Percentiles rank a stretch among this genome's conserved stretches.
These are phyloP conservation scores for Chloropsis cyanopogon DNA, from an alignment of 2,113 vertebrate genomes.

Conservation along the genomic window DNA sequence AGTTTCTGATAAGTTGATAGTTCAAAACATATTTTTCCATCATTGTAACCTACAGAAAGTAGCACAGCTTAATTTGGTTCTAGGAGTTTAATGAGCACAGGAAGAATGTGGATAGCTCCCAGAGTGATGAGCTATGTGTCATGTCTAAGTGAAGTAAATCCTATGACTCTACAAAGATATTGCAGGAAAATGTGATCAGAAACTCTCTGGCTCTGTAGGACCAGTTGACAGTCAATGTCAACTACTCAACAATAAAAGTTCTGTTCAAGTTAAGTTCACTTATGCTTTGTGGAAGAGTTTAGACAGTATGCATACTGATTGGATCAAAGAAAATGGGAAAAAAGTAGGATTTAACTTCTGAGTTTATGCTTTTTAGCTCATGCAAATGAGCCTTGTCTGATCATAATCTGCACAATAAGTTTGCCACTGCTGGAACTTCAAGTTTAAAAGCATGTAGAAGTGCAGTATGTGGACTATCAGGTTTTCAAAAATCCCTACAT, in stretches of 20 bases:
- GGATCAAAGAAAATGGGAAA: neutral
- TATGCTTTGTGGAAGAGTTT: neutral
- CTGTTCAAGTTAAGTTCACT: neutral
- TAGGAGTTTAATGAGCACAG: slow-evolving; percentile 5
- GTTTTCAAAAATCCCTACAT: neutral
- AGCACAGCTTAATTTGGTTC: neutral
- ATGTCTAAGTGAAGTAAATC: neutral
- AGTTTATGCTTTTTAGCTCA: slow-evolving; percentile 9
- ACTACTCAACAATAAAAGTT: neutral
- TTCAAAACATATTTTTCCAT: slow-evolving; percentile 30
- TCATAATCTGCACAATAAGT: neutral
- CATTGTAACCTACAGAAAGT: slow-evolving; percentile 1
- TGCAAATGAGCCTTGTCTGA: neutral
- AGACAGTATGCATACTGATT: neutral
- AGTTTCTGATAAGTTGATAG: slow-evolving; percentile 35
- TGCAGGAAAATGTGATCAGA: neutral
- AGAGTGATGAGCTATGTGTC: neutral
- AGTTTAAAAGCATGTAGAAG: neutral
- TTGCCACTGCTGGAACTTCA: neutral
- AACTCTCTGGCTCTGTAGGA: neutral
- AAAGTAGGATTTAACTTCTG: neutral
- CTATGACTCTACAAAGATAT: neutral
- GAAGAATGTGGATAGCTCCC: neutral
- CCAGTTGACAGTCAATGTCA: neutral
- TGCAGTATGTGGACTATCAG: neutral